phyloP scores from a whole-genome alignment of 1,140 invertebrate species.

The Tyrophagus putrescentiae region DNA sequence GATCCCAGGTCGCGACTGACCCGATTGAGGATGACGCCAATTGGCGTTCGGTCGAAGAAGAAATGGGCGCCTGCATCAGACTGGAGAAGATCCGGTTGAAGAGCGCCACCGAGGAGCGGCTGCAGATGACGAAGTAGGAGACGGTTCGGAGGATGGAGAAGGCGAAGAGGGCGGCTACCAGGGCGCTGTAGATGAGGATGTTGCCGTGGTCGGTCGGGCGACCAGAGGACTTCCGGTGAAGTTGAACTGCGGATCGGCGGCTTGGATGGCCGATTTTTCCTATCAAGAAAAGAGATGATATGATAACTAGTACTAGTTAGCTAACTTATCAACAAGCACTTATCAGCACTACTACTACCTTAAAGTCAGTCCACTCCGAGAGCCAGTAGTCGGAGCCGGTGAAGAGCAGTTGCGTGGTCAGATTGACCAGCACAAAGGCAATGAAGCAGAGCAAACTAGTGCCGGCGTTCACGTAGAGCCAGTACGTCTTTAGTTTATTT shows the following conservation, averaged over 20 bases:
- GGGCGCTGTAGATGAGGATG: slow-evolving; percentile 23
- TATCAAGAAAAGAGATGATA: slow-evolving; percentile 5
- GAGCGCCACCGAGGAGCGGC: slow-evolving; percentile 56
- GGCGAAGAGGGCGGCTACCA: slow-evolving; percentile 33
- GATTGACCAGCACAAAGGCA: slow-evolving; percentile 22
- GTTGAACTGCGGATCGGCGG: neutral
- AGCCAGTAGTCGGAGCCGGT: slow-evolving; percentile 29
- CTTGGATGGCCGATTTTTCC: neutral
- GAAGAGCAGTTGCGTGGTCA: slow-evolving; percentile 27
- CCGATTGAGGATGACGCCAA: slow-evolving; percentile 28
- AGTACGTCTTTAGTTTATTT: too few relatives aligned
- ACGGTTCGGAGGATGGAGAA: slow-evolving; percentile 43
- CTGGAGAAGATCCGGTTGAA: slow-evolving; percentile 70
- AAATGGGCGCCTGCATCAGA: slow-evolving; percentile 62
- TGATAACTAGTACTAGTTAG: neutral
- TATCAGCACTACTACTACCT: too few relatives aligned
- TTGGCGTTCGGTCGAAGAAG: slow-evolving; percentile 74
- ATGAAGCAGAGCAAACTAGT: slow-evolving; percentile 21
- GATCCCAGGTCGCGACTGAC: slow-evolving; percentile 23
- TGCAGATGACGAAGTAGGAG: slow-evolving; percentile 59
- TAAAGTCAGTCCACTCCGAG: slow-evolving; percentile 25
- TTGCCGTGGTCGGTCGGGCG: neutral
- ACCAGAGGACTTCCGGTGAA: neutral
- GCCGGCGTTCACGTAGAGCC: slow-evolving; percentile 25
- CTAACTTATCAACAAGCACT: neutral